phyloP scores from a whole-genome alignment of 2,888 invertebrate genomes.

The Belgica antarctica region DNA sequence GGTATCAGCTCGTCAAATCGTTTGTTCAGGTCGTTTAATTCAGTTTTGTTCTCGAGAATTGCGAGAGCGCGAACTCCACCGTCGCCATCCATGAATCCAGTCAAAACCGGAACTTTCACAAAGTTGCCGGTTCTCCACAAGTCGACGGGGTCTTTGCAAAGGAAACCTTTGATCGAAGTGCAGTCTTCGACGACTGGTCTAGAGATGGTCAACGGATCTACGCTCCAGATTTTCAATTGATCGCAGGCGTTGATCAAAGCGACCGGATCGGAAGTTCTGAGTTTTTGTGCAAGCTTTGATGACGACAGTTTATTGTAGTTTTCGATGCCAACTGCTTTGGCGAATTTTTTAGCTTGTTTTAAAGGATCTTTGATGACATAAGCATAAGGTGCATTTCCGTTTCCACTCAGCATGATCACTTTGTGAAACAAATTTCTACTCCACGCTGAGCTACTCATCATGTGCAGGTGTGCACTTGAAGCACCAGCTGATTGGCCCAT shows the following conservation, averaged over 20 bases:
- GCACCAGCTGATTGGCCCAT: slow-evolving; percentile 49
- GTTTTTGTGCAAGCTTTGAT: slow-evolving; percentile 52
- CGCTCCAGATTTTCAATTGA: slow-evolving; percentile 55
- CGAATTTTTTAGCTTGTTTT: slow-evolving; percentile 53
- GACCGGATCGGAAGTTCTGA: slow-evolving; percentile 53
- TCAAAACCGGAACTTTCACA: slow-evolving; percentile 56
- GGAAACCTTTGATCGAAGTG: slow-evolving; percentile 51
- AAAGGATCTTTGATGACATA: slow-evolving; percentile 47
- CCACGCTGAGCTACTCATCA: slow-evolving; percentile 49
- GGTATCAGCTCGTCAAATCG: slow-evolving; percentile 50
- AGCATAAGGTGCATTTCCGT: slow-evolving; percentile 55
- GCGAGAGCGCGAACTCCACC: slow-evolving; percentile 48
- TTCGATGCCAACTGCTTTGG: slow-evolving; percentile 53
- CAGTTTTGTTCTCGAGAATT: slow-evolving; percentile 49
- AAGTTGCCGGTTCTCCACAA: slow-evolving; percentile 54
- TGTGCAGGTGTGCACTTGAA: slow-evolving; percentile 50
- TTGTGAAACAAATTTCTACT: slow-evolving; percentile 54
- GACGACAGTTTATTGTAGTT: slow-evolving; percentile 49
- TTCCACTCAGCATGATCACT: slow-evolving; percentile 57
- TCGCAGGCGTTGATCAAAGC: slow-evolving; percentile 54
- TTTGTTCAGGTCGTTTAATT: slow-evolving; percentile 49
- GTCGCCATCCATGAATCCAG: slow-evolving; percentile 56
- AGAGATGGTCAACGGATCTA: slow-evolving; percentile 57
- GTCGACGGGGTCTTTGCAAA: slow-evolving; percentile 54
- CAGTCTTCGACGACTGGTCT: slow-evolving; percentile 55